Evolutionary conservation across 2,888 invertebrate species (phyloP).

Genomic region (Tenthredo scrophulariae): DNA sequence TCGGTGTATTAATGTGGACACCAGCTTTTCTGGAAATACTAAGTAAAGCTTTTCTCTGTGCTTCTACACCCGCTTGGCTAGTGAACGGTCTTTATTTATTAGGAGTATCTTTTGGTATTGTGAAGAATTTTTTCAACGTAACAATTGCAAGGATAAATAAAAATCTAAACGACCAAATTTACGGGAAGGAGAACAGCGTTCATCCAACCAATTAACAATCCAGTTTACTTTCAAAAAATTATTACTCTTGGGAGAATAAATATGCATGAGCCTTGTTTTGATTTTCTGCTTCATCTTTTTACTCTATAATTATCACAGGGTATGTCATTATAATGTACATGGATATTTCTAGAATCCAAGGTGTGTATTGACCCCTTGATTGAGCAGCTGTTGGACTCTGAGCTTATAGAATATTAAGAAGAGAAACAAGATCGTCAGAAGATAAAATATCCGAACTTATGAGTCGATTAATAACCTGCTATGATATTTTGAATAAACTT

Average conservation of each 20-base stretch:
- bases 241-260: neutral
- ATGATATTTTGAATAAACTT: neutral
- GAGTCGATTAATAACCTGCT: neutral
- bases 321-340: too few species aligned
- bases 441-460: neutral
- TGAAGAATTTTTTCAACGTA: constrained; percentile 68
- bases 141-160: constrained; percentile 61
- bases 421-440: neutral
- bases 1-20: constrained; percentile 68
- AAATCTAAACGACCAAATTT: constrained; percentile 3
- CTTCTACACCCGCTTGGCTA: constrained; percentile 64
- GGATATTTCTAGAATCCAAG: too few species aligned
- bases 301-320: neutral
- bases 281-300: neutral
- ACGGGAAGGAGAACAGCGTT: constrained; percentile 64
- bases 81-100: constrained; percentile 62
- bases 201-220: constrained; percentile 59
- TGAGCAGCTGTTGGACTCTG: neutral
- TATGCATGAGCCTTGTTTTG: neutral
- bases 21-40: constrained; percentile 67
- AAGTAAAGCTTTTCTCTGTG: constrained; percentile 66
- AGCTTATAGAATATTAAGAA: neutral
- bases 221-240: neutral
- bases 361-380: neutral
- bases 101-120: constrained; percentile 61